phyloP scores from a whole-genome alignment of 37 sponge, comb jelly and placozoan genomes.

The Diacarnus erythraeanus region DNA sequence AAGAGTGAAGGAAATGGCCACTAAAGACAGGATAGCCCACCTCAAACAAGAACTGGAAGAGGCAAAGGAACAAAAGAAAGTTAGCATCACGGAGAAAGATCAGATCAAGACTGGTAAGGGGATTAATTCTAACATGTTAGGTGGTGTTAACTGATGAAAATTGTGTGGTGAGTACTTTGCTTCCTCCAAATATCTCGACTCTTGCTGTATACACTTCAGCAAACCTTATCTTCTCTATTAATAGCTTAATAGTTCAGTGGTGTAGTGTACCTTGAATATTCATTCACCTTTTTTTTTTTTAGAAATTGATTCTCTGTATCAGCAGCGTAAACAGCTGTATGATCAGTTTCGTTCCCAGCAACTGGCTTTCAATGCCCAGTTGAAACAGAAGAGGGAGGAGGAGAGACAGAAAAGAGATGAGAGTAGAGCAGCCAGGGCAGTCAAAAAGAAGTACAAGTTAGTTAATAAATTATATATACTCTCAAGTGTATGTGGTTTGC shows the following conservation, averaged over 20 bases:
- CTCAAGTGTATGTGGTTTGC: too few species aligned
- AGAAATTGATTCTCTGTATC: constrained; percentile 47
- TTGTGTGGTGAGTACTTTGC: too few species aligned
- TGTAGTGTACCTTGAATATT: too few species aligned
- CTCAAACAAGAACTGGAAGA: constrained; percentile 18
- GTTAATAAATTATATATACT: too few species aligned
- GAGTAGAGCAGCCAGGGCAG: constrained; percentile 2
- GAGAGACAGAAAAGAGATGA: neutral
- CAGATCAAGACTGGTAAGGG: constrained; percentile 16
- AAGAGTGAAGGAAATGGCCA: neutral
- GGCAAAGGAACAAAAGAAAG: constrained; percentile 25
- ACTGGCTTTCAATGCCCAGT: constrained; percentile 9
- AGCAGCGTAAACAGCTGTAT: constrained; percentile 17
- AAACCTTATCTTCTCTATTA: too few species aligned
- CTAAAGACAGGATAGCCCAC: constrained; percentile 7
- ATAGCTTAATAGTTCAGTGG: too few species aligned
- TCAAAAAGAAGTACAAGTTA: constrained; percentile 14
- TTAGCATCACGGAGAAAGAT: neutral
- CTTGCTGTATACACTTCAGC: too few species aligned
- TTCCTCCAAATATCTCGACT: too few species aligned
- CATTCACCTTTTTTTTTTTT: too few species aligned
- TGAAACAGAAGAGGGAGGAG: constrained; percentile 10
- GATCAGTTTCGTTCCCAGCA: constrained; percentile 29
- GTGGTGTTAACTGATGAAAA: too few species aligned
- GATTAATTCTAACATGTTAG: neutral